A percentile compares a stretch with the other conserved stretches of the same genome.
phyloP scores from a whole-genome alignment of 2,888 invertebrate genomes.

The Agelastica alni region DNA sequence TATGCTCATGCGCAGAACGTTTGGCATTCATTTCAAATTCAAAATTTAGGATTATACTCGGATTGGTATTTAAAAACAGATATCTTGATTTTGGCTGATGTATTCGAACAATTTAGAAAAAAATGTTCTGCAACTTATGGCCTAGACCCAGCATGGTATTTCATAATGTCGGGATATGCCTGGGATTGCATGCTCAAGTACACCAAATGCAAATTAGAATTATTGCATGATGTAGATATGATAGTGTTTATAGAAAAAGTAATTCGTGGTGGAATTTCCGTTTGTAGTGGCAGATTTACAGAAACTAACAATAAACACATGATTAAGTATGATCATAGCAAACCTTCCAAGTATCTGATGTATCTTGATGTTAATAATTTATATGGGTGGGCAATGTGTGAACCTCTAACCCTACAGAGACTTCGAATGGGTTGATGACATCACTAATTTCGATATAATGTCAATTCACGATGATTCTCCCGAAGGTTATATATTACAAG shows the following conservation, averaged over 20 bases:
- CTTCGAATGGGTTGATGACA: not conserved
- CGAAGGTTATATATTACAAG: not conserved
- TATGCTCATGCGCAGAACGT: constrained; percentile 39
- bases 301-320: constrained; percentile 45
- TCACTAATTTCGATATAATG: not conserved
- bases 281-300: constrained; percentile 1
- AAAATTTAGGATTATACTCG: constrained; percentile 36
- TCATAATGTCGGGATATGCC: not conserved
- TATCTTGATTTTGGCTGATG: constrained; percentile 35
- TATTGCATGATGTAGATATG: constrained; percentile 36
- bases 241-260: not conserved
- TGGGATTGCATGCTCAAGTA: constrained; percentile 27
- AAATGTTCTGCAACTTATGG: not conserved
- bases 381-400: no score
- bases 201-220: constrained; percentile 36
- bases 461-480: not conserved
- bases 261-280: constrained; percentile 20
- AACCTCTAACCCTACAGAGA: not conserved
- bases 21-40: constrained; percentile 39
- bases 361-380: constrained; percentile 1
- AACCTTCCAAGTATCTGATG: constrained; percentile 37
- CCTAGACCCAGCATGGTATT: not conserved
- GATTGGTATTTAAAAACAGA: constrained; percentile 43
- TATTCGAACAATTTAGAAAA: constrained; percentile 45
- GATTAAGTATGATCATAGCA: constrained; percentile 36